A percentile compares a stretch with the other conserved stretches of the same genome.
phyloP scores from a whole-genome alignment of 2,888 invertebrate species.

The Pollenia angustigena region DNA sequence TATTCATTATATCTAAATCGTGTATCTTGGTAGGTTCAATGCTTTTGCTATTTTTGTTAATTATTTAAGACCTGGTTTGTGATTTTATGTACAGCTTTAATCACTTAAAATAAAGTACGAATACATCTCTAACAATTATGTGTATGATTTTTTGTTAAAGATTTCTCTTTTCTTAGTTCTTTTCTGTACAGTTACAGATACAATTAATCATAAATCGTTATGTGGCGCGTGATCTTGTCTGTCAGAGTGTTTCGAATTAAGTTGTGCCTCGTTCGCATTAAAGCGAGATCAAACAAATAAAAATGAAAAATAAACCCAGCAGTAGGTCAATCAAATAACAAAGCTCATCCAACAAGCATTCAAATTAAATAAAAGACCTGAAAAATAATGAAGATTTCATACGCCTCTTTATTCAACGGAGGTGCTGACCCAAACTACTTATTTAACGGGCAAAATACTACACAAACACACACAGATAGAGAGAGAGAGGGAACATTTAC shows the following conservation, averaged over 20 bases:
- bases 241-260: constrained; percentile 67
- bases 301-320: constrained; percentile 54
- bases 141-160: constrained; percentile 13
- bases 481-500: constrained; percentile 7
- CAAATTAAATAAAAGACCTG: constrained; percentile 65
- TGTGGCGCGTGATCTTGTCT: constrained; percentile 71
- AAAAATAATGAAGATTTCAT: constrained; percentile 72
- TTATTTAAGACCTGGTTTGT: constrained; percentile 46
- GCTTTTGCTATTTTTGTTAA: constrained; percentile 30
- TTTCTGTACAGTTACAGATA: constrained; percentile 25
- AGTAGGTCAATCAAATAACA: constrained; percentile 66
- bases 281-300: not conserved
- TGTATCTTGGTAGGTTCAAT: constrained; percentile 46
- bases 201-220: constrained; percentile 72
- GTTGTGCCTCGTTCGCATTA: constrained; percentile 58
- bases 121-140: not conserved
- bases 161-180: constrained; percentile 31
- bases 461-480: not conserved
- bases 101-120: constrained; percentile 37
- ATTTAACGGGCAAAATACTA: constrained; percentile 36
- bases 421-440: constrained; percentile 74
- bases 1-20: constrained; percentile 53
- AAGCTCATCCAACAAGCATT: constrained; percentile 42
- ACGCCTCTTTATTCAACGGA: constrained; percentile 68
- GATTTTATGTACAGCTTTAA: constrained; percentile 48